Base-by-base conservation (phyloP, 1,140 invertebrate genomes). In the Mamestra configurata region DNA sequence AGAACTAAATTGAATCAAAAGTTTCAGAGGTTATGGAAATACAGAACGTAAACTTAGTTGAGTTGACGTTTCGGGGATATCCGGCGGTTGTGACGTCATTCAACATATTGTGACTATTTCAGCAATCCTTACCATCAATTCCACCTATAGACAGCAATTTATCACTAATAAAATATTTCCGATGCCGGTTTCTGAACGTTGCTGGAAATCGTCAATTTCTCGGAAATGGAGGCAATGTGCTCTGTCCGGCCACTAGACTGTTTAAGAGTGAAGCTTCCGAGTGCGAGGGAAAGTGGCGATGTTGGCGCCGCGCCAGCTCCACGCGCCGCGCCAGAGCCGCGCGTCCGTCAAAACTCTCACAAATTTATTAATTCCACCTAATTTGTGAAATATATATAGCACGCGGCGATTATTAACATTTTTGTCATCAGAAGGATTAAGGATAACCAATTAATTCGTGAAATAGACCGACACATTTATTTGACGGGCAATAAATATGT, bases 361-460 rank as follows among this genome's bases (percentile, higher is more conserved):
- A 86, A 91, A 93, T 91, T 90, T 91, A 92, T 93, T 90, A 91
- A 90, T 89, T 89, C 84, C 82, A 84, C 59, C 88, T 89, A 92
- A 92, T 93, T 92, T 89, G 87, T 88, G 86, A 86, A 89, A 85
- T 87, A 92, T 89, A 93, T 91, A 89, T 88, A 88, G 40, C 75
- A 37, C 46, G 59, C 81, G 82, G 79, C 85, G 86, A 93, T 93
- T 91, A 93, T 92, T 92, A 90, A 90, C 84, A 89, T 89, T 92
- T 93, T 89, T 89, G 90, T 90, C 90, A 90, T 88, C 90, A 85
- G 81, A 87, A 82, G 83, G 80, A 90, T 91, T 90, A 89, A 78
- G 49, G 76, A 81, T 71, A 79, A 86, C 79, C 82, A 77, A 86
- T 84, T 89, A 87, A 86, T 89, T 89, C 86, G 83, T 85, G 24